These are phyloP conservation scores for Oxygymnocypris stewartii DNA, from an alignment of 2,113 vertebrate genomes.

Conservation along the genomic window DNA sequence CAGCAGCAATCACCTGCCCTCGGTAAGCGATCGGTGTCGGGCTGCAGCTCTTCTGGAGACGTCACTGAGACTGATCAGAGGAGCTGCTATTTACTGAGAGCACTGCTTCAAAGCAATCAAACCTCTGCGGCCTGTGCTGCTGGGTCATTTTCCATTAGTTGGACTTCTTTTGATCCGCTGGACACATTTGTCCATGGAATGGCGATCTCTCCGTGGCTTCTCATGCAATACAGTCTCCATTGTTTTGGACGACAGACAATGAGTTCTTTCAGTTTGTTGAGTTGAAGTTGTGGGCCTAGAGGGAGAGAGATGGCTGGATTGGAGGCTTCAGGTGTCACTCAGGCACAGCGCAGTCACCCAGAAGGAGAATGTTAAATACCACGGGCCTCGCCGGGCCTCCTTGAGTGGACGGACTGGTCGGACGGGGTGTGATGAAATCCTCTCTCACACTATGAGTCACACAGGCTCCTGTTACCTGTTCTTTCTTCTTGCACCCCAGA, in stretches of 20 bases:
- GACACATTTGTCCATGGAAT: background rate
- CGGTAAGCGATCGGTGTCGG: constrained; percentile 57
- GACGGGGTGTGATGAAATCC: constrained; percentile 52
- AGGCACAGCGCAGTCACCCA: constrained; percentile 9
- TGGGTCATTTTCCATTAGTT: background rate
- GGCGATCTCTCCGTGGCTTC: background rate
- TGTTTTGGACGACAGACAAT: constrained; percentile 7
- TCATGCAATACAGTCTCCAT: constrained; percentile 11
- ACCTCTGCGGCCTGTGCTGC: background rate
- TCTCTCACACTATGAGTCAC: constrained; percentile 25
- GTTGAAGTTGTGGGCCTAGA: background rate
- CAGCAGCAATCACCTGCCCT: constrained; percentile 59
- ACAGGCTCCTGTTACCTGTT: constrained; percentile 45
- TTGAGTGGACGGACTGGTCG: constrained; percentile 43
- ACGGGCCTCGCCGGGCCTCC: constrained; percentile 11
- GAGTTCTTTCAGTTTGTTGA: constrained; percentile 13
- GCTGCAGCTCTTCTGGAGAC: constrained; percentile 55
- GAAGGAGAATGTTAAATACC: constrained; percentile 9
- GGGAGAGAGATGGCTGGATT: constrained; percentile 4
- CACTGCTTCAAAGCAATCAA: background rate
- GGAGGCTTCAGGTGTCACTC: constrained; percentile 13
- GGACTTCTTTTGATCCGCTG: background rate
- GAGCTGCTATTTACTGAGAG: background rate
- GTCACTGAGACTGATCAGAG: background rate
- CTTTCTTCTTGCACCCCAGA: constrained; percentile 12